Conservation (phyloP, 2,797 vertebrate genomes). For the Labeo calbasu region DNA sequence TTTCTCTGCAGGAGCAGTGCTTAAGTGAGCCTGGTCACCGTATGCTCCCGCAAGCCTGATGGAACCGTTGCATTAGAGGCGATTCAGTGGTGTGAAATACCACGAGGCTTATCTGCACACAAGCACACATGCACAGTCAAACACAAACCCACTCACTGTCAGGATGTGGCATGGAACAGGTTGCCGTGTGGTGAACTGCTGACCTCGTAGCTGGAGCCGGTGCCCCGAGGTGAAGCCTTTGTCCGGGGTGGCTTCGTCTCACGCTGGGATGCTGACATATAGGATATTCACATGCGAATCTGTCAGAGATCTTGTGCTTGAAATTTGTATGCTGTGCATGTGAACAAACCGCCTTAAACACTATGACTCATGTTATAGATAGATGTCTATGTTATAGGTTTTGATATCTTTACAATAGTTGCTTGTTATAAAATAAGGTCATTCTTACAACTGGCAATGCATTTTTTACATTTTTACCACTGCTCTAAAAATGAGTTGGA, state of each 20-base stretch:
- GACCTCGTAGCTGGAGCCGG: conserved; percentile 37
- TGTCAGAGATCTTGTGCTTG: neutral
- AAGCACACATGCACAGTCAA: conserved; percentile 31
- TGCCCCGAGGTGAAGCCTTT: conserved; percentile 42
- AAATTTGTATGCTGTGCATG: neutral
- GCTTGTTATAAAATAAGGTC: neutral
- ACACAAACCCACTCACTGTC: conserved; percentile 35
- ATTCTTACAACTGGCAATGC: neutral
- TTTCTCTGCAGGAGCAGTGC: conserved; percentile 25
- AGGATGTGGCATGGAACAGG: conserved; percentile 32
- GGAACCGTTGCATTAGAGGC: conserved; percentile 37
- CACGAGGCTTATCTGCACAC: conserved; percentile 44
- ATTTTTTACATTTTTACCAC: neutral
- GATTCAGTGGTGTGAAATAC: conserved; percentile 57
- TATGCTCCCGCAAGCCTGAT: conserved; percentile 36
- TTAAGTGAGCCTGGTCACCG: conserved; percentile 36
- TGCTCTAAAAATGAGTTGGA: neutral
- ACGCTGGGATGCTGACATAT: conserved; percentile 46
- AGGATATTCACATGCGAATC: conserved; percentile 19
- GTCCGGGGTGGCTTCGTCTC: conserved; percentile 21
- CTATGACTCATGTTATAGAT: neutral
- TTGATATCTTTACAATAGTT: neutral
- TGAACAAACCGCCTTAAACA: neutral
- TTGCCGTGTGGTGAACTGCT: conserved; percentile 38
- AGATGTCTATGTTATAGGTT: neutral